A percentile compares a stretch with the other conserved stretches of the same genome.
phyloP scores from a whole-genome alignment of 2,797 vertebrate genomes.

The Taeniopygia guttata region DNA sequence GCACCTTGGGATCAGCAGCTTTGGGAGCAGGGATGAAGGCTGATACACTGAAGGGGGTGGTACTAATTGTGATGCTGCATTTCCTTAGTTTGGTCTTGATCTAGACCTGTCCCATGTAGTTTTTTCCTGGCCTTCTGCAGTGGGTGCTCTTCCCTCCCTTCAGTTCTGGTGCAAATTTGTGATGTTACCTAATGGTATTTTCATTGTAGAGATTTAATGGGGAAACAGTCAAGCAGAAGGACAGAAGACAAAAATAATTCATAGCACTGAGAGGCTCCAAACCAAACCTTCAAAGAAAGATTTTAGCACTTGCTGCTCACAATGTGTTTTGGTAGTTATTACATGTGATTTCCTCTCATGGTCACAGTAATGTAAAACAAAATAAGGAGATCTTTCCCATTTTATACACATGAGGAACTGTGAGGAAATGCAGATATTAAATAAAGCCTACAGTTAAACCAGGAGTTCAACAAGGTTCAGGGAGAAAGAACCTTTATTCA shows the following conservation, averaged over 20 bases:
- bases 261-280: neutral
- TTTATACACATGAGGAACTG: neutral
- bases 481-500: neutral
- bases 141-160: neutral
- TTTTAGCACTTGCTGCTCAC: neutral
- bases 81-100: neutral
- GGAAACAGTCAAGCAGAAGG: neutral
- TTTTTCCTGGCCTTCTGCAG: neutral
- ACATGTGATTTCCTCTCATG: neutral
- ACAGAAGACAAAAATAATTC: neutral
- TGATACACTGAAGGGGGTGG: neutral
- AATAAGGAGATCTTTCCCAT: neutral
- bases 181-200: neutral
- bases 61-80: neutral
- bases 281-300: neutral
- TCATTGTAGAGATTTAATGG: rapidly evolving
- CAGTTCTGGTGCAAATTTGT: neutral
- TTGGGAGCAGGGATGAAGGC: neutral
- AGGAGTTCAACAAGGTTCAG: neutral
- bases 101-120: neutral
- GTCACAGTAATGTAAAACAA: neutral
- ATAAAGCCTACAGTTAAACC: neutral
- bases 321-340: neutral
- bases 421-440: neutral
- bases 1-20: neutral